Evolutionary conservation across 2,797 vertebrate genomes (phyloP).

Genomic region (Borostomias antarcticus): DNA sequence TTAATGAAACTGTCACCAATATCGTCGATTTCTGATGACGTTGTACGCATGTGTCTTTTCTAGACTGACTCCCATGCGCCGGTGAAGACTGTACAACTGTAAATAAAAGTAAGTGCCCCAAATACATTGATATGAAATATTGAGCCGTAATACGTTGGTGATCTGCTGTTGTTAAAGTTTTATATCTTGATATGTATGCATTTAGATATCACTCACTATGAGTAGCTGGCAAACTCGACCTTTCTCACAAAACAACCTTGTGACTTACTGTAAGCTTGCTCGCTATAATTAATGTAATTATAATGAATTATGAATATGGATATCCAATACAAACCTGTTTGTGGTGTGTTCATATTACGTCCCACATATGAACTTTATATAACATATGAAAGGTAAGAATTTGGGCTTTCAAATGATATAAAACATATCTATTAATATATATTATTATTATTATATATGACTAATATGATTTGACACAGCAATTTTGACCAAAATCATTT

Average conservation of each 20-base stretch:
- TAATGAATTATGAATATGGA: background rate
- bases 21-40: slow-evolving; percentile 46
- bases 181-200: background rate
- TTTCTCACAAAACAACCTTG: background rate
- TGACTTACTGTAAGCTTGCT: background rate
- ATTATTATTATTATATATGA: too few relatives aligned
- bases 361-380: too few relatives aligned
- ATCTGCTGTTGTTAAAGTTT: background rate
- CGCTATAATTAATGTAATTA: background rate
- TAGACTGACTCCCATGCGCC: slow-evolving; percentile 5
- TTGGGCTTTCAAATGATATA: too few relatives aligned
- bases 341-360: too few relatives aligned
- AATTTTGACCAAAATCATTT: too few relatives aligned
- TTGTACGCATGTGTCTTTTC: slow-evolving; percentile 2
- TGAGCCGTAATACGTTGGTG: background rate
- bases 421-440: too few relatives aligned
- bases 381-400: too few relatives aligned
- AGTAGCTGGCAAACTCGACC: background rate
- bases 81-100: slow-evolving; percentile 10
- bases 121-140: background rate
- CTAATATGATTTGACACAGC: too few relatives aligned
- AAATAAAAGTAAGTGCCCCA: slow-evolving; percentile 46
- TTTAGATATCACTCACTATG: background rate
- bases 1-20: background rate
- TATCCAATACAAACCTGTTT: too few relatives aligned